Base-by-base conservation (phyloP, 1,140 invertebrate genomes). In the Caenorhabditis briggsae region DNA sequence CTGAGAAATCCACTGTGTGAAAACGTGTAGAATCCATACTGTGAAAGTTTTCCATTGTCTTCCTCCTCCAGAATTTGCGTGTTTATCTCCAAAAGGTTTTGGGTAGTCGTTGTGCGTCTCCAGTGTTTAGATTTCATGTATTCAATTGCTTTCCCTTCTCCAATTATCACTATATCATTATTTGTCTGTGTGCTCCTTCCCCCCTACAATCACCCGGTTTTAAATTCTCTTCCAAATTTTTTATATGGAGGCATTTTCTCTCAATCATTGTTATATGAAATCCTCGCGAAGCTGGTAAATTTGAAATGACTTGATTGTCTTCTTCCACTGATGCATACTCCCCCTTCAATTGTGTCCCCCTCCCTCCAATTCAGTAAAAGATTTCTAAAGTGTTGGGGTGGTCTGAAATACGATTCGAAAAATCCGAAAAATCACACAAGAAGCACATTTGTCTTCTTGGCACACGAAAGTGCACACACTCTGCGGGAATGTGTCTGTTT, bases 171-270 rank as follows among this genome's bases (percentile, higher is more conserved):
- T 78, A 70, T 70, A 78, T 78, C 70, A 78, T 78, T 9, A 78
- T 78, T 78, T 53, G n/a, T 78, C 70, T 78, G 70, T 78, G 70
- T 78, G 70, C 70, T 78, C 70, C 70, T 7, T 23, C 18, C n/a
- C 18, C 33, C 33, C 33, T 33, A 33, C 20, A 33, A n/a, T 78
- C 70, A 78, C 70, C 70, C 70, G 70, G 70, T 78, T 78, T 50
- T 25, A n/a, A 11, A 50, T 41, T 23, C 14, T 23, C 18, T 43
- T 43, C 65, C 33, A 78, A 78, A 50, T 23, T 6, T 78, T 78
- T 50, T 50, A 70, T 70, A 53, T 53, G 5, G 16, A 14, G 20
- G 33, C 23, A 18, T 33, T 7, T 46, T 2, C 33, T 46, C 18
- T 41, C 18, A 5, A n/a, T 7, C 25, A 33, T 58, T 9, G 23